Evolutionary conservation across 2,888 invertebrate genomes (phyloP), one percentile per base, ranked within the genome.

Genomic region (Acrobasis suavella): DNA sequence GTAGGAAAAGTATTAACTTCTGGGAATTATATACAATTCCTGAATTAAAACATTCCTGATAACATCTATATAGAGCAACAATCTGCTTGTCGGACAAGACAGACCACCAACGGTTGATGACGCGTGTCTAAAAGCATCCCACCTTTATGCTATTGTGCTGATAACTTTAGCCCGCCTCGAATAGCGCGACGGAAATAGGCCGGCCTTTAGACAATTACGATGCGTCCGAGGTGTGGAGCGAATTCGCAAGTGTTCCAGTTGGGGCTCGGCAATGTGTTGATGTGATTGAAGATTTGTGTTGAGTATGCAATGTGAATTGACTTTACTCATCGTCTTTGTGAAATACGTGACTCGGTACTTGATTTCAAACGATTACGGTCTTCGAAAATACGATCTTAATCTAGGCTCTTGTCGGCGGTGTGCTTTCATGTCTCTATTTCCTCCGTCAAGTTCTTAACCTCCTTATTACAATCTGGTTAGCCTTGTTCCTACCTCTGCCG

Each of bases 141-240:
- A 60, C 59, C 59, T 60, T 59, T 59, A 56, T 42, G 32, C 46
- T 42, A 60, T 50, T 60, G 38, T 39, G 50, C 50, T 39, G 56
- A 17, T 56, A 56, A 56, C 56, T 56, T 64, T 64, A 67, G 68
- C 63, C 55, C 64, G 68, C 69, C 62, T 58, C 65, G 64, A 72
- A 70, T 69, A 71, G 63, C 52, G 22, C 59, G 67, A 63, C 69
- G 58, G 38, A 62, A 72, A 69, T 69, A 69, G 66, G 63, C 65
- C 67, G 69, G 62, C 62, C 67, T 65, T 66, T 63, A 64, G 64
- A 67, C 67, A 69, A 67, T 66, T 66, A 60, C 51, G 39, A 51
- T 39, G 14, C 15, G n/a, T 39, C 0, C 16, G 50, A 38, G 56
- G 42, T 42, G 56, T 42, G 17, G 56, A 56, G 10, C 22, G 56